Base-by-base conservation (phyloP, 2,113 vertebrate genomes). In the Neodontobutis hainanensis region DNA sequence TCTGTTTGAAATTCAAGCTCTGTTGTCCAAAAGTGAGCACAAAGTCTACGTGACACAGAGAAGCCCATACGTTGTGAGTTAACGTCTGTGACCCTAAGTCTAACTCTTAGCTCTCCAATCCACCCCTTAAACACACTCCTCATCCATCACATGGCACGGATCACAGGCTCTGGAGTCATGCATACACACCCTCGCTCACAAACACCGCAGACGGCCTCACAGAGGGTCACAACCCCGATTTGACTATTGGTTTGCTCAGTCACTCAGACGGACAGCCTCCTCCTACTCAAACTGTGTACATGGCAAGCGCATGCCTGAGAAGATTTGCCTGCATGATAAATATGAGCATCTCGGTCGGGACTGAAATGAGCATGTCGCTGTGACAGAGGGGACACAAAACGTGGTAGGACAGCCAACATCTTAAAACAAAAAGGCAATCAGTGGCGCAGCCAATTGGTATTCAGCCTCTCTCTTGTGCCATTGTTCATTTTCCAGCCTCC, bases 131-230 rank as follows among this genome's bases (percentile, higher is more conserved):
- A 87, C 87, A 76, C 43, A 11, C 36, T 57, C 68, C 76, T 84
- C 84, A 89, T 89, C 87, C 75, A 87, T 90, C 88, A 92, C 79
- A 85, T 80, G 79, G 75, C 61, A 75, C 48, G 52, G 78, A 86
- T 88, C 80, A 80, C 59, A 70, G 86, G 65, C 85, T 86, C 73
- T 80, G 48, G 78, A 84, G 68, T 83, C 80, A 84, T 74, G 76
- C 75, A 82, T 15, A 55, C 56, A 75, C 66, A 79, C 68, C 71
- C 65, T 68, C 38, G 65, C 69, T 76, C 85, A 76, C 71, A 76
- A 50, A 80, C 82, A 62, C 72, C 52, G 65, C 68, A 77, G 77
- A 80, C 71, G 66, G 65, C 60, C 71, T 72, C 84, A 76, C 79
- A 72, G 70, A 15, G 38, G 75, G 84, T 83, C 77, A 68, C 48